phyloP scores from a whole-genome alignment of 2,797 vertebrate genomes.

The Setipinna tenuifilis region DNA sequence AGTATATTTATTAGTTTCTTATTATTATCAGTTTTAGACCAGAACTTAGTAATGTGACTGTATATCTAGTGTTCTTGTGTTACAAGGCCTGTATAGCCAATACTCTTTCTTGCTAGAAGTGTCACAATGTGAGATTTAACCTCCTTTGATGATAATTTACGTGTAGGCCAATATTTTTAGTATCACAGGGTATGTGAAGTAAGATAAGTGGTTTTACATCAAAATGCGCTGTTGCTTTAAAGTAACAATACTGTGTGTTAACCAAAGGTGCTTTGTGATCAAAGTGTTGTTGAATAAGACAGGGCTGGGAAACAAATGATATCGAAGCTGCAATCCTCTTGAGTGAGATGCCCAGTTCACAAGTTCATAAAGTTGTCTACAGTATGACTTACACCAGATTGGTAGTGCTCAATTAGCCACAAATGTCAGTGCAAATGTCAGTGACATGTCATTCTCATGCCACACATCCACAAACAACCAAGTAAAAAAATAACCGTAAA shows the following conservation, averaged over 20 bases:
- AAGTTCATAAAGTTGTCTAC: not conserved
- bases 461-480: not conserved
- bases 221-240: not conserved
- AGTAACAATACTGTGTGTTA: not conserved
- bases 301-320: not conserved
- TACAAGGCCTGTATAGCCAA: not conserved
- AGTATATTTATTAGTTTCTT: too few species aligned
- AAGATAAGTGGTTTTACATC: not conserved
- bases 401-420: not conserved
- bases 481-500: too few species aligned
- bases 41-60: too few species aligned
- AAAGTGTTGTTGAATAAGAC: not conserved
- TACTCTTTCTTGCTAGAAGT: not conserved
- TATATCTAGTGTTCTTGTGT: not conserved
- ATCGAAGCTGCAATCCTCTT: not conserved
- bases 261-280: not conserved
- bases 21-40: too few species aligned
- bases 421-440: not conserved
- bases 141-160: not conserved
- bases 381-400: not conserved
- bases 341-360: not conserved
- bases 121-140: not conserved
- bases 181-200: not conserved
- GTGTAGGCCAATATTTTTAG: not conserved
- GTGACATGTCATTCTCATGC: not conserved